These are phyloP conservation scores for Trachelus stipa DNA, from an alignment of 2,888 invertebrate species.

Conservation along the genomic window DNA sequence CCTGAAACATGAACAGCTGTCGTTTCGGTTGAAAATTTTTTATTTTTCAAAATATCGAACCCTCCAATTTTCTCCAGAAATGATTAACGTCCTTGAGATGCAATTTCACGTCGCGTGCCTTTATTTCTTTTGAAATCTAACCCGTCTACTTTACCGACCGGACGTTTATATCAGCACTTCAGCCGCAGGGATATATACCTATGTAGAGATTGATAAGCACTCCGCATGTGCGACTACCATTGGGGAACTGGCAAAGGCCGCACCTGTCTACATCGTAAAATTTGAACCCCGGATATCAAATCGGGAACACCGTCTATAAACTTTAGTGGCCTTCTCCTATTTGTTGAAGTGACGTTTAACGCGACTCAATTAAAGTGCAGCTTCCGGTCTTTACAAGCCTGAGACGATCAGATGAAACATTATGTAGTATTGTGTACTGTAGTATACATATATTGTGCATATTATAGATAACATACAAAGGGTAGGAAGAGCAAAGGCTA, in stretches of 20 bases:
- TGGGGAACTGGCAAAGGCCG: conserved; percentile 27
- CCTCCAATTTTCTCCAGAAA: not conserved
- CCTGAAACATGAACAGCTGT: not conserved
- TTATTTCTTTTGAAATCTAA: not conserved
- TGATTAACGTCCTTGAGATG: not conserved
- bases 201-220: not conserved
- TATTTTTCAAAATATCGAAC: not conserved
- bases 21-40: not conserved
- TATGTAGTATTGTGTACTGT: not conserved
- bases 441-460: no score
- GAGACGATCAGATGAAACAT: not conserved
- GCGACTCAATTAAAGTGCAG: conserved; percentile 39
- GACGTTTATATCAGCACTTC: not conserved
- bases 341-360: conserved; percentile 46
- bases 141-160: not conserved
- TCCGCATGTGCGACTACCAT: conserved; percentile 13
- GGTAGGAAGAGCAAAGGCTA: not conserved
- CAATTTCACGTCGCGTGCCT: not conserved
- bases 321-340: conserved; percentile 38
- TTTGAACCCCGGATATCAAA: conserved; percentile 20
- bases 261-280: conserved; percentile 43
- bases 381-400: conserved; percentile 21
- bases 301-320: conserved; percentile 43
- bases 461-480: no score
- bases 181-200: not conserved